A percentile compares a stretch with the other conserved stretches of the same genome.
phyloP scores from a whole-genome alignment of 2,888 invertebrate genomes.

The Dexiosoma caninum region DNA sequence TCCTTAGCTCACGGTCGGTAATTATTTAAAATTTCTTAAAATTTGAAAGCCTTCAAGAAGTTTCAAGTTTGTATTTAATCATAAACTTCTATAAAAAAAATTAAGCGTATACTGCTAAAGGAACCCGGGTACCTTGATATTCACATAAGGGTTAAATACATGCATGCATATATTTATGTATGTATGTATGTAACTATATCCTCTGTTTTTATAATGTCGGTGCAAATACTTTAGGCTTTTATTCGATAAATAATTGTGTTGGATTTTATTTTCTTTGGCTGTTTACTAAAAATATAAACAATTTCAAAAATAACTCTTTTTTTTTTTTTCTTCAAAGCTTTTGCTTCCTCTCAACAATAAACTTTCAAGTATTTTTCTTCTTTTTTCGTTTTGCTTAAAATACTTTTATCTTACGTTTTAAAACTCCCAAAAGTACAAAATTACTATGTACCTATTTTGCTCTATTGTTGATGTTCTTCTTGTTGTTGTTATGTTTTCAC shows the following conservation, averaged over 20 bases:
- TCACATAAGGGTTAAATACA: no score
- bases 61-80: no score
- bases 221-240: conserved; percentile 23
- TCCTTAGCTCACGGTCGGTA: no score
- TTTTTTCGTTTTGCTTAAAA: conserved; percentile 4
- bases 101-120: no score
- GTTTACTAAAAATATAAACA: neutral
- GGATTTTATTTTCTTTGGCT: neutral
- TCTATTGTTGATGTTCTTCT: conserved; percentile 12
- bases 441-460: conserved; percentile 14
- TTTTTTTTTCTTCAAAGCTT: neutral
- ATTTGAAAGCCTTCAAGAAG: no score
- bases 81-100: no score
- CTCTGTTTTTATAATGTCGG: neutral
- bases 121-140: no score
- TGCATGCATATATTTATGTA: no score
- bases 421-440: conserved; percentile 46
- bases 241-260: conserved; percentile 11
- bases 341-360: conserved; percentile 9
- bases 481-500: conserved; percentile 54
- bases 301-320: conserved; percentile 1
- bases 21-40: no score
- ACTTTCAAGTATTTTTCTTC: neutral
- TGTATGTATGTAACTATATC: no score
- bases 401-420: conserved; percentile 50